Conservation (phyloP, 2,797 vertebrate genomes). For the Notamacropus eugenii region DNA sequence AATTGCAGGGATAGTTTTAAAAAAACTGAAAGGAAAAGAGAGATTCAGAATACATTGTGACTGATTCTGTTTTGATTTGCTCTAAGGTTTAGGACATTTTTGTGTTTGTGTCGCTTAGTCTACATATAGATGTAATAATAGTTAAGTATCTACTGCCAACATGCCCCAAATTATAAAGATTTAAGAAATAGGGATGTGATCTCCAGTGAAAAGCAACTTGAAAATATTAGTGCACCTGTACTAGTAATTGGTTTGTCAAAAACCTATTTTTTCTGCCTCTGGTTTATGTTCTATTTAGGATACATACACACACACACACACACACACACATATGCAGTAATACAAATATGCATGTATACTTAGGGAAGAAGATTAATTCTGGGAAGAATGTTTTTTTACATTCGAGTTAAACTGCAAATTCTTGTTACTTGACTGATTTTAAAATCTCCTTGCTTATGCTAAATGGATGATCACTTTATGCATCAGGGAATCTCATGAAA, state of each 20-base stretch:
- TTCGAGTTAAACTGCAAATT: slow-evolving; percentile 7
- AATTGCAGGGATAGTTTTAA: neutral
- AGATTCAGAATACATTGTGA: neutral
- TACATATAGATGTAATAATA: slow-evolving; percentile 23
- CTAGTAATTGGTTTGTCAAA: neutral
- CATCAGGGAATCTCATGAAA: slow-evolving; percentile 49
- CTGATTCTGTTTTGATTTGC: neutral
- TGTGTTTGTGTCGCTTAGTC: neutral
- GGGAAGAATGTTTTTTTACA: slow-evolving; percentile 26
- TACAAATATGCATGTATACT: slow-evolving; percentile 17
- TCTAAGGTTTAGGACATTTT: neutral
- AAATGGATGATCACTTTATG: slow-evolving; percentile 23
- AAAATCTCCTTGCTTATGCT: slow-evolving; percentile 36
- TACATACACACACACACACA: neutral
- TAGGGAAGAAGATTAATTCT: slow-evolving; percentile 32
- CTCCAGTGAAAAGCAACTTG: neutral
- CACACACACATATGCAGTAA: neutral
- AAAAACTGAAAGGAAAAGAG: neutral
- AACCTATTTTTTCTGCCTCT: neutral
- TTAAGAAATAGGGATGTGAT: neutral
- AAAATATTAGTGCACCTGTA: neutral
- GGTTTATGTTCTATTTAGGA: slow-evolving; percentile 40
- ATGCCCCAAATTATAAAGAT: neutral
- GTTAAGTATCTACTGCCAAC: neutral
- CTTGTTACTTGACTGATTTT: slow-evolving; percentile 43